A percentile compares a stretch with the other conserved stretches of the same genome.
Evolutionary conservation across 1,140 invertebrate species (phyloP).

Genomic region (Drosophila biarmipes): DNA sequence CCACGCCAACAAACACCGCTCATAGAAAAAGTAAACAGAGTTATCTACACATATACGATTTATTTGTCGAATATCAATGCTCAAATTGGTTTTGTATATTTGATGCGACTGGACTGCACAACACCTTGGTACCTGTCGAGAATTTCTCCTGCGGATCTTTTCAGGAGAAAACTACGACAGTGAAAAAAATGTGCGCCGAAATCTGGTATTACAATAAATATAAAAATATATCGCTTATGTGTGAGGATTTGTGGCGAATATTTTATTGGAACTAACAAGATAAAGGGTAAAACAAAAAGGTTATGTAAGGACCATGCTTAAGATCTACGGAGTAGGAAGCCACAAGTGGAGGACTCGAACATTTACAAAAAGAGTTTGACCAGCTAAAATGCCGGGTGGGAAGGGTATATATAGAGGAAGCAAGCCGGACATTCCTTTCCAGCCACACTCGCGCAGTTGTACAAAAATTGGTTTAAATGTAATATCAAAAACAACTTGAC

Average conservation of each 20-base stretch:
- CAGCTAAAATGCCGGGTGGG: conserved; percentile 11
- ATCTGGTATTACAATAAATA: conserved; percentile 68
- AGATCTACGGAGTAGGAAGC: conserved; percentile 55
- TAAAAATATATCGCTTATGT: conserved; percentile 56
- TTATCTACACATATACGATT: conserved; percentile 53
- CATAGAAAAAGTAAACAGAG: background rate
- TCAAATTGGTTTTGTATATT: conserved; percentile 40
- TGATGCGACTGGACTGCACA: conserved; percentile 34
- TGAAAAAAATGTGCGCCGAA: conserved; percentile 38
- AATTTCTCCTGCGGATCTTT: conserved; percentile 12
- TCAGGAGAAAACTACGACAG: conserved; percentile 15
- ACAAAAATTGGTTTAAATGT: conserved; percentile 38
- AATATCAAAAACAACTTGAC: conserved; percentile 42
- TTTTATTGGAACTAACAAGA: conserved; percentile 59
- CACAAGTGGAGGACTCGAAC: conserved; percentile 46
- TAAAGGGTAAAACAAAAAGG: conserved; percentile 47
- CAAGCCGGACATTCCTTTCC: conserved; percentile 18
- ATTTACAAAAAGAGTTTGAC: conserved; percentile 10
- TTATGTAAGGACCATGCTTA: conserved; percentile 47
- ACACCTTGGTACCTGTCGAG: conserved; percentile 20
- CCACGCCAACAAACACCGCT: background rate
- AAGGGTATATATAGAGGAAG: conserved; percentile 29
- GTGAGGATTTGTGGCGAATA: conserved; percentile 46
- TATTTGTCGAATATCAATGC: conserved; percentile 58
- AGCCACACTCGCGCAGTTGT: conserved; percentile 26